Base-by-base conservation (phyloP, 2,113 vertebrate species). In the Pseudolaguvia tuberculata region DNA sequence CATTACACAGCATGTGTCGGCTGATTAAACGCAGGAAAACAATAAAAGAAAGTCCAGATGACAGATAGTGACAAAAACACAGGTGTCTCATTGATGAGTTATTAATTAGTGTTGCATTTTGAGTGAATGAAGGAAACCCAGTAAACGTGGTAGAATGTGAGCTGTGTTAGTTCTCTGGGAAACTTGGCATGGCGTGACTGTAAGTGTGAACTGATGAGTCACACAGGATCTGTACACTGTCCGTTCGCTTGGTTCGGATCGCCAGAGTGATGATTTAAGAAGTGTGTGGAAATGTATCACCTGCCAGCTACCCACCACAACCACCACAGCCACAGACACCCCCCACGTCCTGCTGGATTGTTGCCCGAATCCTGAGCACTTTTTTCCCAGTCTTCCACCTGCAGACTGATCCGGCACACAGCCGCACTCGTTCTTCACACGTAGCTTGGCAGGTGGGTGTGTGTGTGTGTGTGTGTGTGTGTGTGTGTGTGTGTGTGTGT, bases 221-320 rank as follows among this genome's bases (percentile, higher is more conserved):
- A 56, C 47, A 25, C 65, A 39, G 63, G 27, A 69, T 35, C 42
- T 23, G 70, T 67, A 80, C 17, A 11, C 58, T 50, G 61, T 69
- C 56, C 65, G 59, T 73, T 80, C 78, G 48, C 69, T 79, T 72
- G 75, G 66, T 75, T 27, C 51, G 23, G 62, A 23, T 62, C 52
- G 7, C 15, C 61, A 61, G 55, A 42, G 58, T 23, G 55, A 45
- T 62, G 71, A 82, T 81, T 72, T 81, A 75, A 67, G 59, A 53
- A 69, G 69, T 42, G 59, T 45, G 68, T 23, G 48, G 55, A 72
- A 56, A 80, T 82, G 5, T 8, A 42, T 35, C 31, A 35, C 31
- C 31, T 6, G 6, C 6, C 31, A 3, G 6, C 31, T 35, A 3
- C 31, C 39, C 39, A 5, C 39, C 39, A n/a, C n/a, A n/a, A n/a